Evolutionary conservation across 2,113 vertebrate species (phyloP).

Genomic region (Dasypus novemcinctus): DNA sequence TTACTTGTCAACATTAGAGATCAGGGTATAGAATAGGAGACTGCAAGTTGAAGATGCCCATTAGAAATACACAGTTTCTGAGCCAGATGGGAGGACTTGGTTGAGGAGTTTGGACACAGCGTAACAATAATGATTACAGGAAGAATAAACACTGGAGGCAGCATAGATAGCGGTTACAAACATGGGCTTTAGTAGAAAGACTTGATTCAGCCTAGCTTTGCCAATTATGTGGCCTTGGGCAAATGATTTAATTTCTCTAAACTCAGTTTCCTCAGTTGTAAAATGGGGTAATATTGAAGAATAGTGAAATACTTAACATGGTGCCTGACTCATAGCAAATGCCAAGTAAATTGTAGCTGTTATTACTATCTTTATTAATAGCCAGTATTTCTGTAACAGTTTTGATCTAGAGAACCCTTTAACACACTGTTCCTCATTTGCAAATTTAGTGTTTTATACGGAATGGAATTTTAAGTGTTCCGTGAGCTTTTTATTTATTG

Average conservation of each 20-base stretch:
- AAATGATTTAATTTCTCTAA: slow-evolving; percentile 27
- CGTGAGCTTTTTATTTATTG: not conserved
- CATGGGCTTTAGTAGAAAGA: not conserved
- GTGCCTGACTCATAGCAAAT: slow-evolving; percentile 8
- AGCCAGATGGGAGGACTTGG: not conserved
- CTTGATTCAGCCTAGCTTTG: not conserved
- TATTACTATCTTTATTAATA: not conserved
- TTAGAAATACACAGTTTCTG: not conserved
- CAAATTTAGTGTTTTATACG: not conserved
- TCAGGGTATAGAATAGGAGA: not conserved
- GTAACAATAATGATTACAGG: not conserved
- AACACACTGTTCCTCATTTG: not conserved
- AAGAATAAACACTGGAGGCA: not conserved
- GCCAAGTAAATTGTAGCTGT: not conserved
- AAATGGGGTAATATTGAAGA: not conserved
- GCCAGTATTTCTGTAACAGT: not conserved
- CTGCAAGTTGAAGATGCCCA: not conserved
- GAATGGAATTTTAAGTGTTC: not conserved
- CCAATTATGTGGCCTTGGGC: not conserved
- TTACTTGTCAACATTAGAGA: not conserved
- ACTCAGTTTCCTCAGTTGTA: slow-evolving; percentile 28
- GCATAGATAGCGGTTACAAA: not conserved
- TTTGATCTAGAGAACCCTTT: not conserved
- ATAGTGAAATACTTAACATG: not conserved
- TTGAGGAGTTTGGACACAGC: not conserved